phyloP scores from a whole-genome alignment of 2,888 invertebrate genomes.

The Cosmia trapezina region DNA sequence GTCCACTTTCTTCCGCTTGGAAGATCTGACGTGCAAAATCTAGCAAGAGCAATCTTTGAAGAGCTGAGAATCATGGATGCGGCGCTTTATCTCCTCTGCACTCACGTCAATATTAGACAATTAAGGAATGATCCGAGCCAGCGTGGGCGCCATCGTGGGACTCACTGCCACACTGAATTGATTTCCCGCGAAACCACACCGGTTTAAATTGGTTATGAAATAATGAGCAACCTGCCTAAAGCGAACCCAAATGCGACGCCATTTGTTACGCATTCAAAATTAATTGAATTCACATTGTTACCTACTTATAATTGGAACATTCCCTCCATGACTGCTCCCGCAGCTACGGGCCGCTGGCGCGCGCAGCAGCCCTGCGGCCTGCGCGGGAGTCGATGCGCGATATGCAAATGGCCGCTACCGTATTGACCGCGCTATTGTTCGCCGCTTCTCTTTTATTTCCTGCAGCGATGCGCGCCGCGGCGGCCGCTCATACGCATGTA shows the following conservation, averaged over 20 bases:
- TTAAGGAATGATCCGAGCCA: not conserved
- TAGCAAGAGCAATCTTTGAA: not conserved
- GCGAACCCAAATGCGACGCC: not conserved
- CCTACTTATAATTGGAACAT: not conserved
- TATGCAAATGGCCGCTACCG: constrained; percentile 86
- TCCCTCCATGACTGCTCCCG: not conserved
- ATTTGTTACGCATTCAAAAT: not conserved
- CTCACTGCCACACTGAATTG: not conserved
- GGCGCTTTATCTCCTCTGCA: not conserved
- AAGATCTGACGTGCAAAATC: not conserved
- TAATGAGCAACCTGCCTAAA: not conserved
- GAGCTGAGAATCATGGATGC: not conserved
- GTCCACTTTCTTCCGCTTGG: not conserved
- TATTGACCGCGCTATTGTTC: constrained; percentile 84
- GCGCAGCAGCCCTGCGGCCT: constrained; percentile 55
- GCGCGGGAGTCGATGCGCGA: constrained; percentile 80
- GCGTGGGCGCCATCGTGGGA: too few relatives aligned
- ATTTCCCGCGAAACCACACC: not conserved
- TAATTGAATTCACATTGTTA: not conserved
- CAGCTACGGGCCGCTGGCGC: not conserved
- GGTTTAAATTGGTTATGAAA: not conserved
- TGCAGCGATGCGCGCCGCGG: constrained; percentile 54
- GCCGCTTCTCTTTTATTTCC: constrained; percentile 68
- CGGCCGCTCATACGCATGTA: constrained; percentile 40
- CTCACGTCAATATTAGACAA: not conserved